Evolutionary conservation across 2,888 invertebrate species (phyloP).

Genomic region (Lordiphosa andalusiaca): DNA sequence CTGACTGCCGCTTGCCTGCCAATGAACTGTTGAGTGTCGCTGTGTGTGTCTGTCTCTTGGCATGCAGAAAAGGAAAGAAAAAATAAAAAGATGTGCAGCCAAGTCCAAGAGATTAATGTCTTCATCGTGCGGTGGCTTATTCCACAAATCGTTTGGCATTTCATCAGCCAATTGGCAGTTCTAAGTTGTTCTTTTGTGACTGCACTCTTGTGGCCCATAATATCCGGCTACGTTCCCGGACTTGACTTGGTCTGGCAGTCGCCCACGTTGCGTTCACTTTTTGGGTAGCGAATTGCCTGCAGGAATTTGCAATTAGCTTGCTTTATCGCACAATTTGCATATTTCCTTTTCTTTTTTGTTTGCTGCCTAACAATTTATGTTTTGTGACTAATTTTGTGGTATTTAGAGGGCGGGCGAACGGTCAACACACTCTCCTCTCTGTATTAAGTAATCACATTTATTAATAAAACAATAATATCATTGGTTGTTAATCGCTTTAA

Average conservation of each 20-base stretch:
- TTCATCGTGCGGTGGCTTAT: slow-evolving; percentile 8
- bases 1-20: slow-evolving; percentile 37
- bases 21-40: slow-evolving; percentile 52
- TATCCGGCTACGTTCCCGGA: slow-evolving; percentile 73
- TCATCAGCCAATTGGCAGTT: slow-evolving; percentile 51
- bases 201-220: slow-evolving; percentile 28
- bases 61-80: slow-evolving; percentile 29
- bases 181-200: slow-evolving; percentile 20
- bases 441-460: slow-evolving; percentile 37
- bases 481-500: slow-evolving; percentile 43
- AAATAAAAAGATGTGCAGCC: slow-evolving; percentile 23
- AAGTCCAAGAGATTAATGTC: slow-evolving; percentile 37
- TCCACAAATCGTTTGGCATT: slow-evolving; percentile 26
- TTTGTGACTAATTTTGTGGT: slow-evolving; percentile 63
- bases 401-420: slow-evolving; percentile 63
- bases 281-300: slow-evolving; percentile 47
- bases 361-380: slow-evolving; percentile 49
- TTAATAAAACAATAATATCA: slow-evolving; percentile 60
- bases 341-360: too few relatives aligned
- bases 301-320: slow-evolving; percentile 71
- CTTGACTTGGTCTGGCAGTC: slow-evolving; percentile 20
- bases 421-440: background rate
- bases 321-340: slow-evolving; percentile 52
- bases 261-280: slow-evolving; percentile 15
- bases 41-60: slow-evolving; percentile 13